Base-by-base conservation (phyloP, 2,797 vertebrate species). In the Notamacropus eugenii region DNA sequence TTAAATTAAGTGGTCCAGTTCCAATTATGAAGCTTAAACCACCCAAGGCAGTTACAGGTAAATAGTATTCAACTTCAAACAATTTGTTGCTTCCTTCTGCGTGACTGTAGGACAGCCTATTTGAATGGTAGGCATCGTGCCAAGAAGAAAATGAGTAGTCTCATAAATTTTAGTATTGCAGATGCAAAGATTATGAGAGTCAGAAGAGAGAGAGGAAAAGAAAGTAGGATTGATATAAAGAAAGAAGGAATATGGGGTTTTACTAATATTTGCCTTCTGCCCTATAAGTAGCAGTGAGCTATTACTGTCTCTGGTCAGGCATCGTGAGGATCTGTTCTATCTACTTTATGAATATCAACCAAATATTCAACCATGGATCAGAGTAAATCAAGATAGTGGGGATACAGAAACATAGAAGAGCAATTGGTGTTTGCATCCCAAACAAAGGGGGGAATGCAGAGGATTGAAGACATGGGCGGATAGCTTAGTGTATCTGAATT, bases 1-100 rank as follows among this genome's bases (percentile, higher is more conserved):
- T 97, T 10, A 99, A 98, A 94, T 97, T 99, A 98, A 98, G 98
- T 96, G 96, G 96, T 28, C 98, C 99, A 29, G 57, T 98, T 92
- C 93, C 98, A 54, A 46, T 99, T 90, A 97, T 99, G 97, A 99
- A 99, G 98, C 98, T 99, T 96, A 99, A 98, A 54, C 98, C 99
- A 92, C 98, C 98, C 29, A 98, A 98, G 96, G 96, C 98, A 5
- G 40, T 99, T 56, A 91, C 99, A 98, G 99, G 99, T 99, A 96
- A 97, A 96, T 58, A n/a, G 29, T 31, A 93, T 55, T 59, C 91
- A 54, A 34, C 12, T 91, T 93, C 54, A 14, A 82, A 28, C 46
- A 46, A 16, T 94, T 50, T 10, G 55, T 92, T 94, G 2, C 34
- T 74, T 96, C 0, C 56, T 90, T 97, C 59, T 59, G 50, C 40